Conservation (phyloP, 2,113 vertebrate genomes). For the Apodemus speciosus region DNA sequence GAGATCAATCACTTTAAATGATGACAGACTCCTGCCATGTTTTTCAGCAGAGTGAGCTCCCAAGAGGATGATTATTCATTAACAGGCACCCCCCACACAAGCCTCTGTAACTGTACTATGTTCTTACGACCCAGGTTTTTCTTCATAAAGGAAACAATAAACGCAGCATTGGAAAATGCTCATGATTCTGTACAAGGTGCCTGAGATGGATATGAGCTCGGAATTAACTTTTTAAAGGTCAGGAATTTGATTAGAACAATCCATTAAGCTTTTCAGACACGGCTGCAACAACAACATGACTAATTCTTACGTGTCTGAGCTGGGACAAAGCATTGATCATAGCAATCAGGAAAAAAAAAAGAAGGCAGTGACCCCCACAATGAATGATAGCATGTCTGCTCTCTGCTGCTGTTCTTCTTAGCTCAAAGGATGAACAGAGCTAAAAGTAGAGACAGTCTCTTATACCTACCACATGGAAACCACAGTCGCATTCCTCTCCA, state of each 20-base stretch:
- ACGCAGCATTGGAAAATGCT: not conserved
- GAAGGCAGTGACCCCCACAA: not conserved
- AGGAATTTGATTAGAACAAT: slow-evolving; percentile 52
- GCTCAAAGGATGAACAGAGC: not conserved
- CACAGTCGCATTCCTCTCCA: slow-evolving; percentile 98
- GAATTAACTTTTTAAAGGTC: slow-evolving; percentile 54
- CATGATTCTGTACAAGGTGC: slow-evolving; percentile 20
- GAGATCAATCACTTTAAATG: slow-evolving; percentile 4
- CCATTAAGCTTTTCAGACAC: slow-evolving; percentile 39
- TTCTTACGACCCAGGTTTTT: not conserved
- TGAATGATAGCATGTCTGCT: not conserved
- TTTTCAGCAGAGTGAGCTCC: not conserved
- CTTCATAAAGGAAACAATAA: slow-evolving; percentile 14
- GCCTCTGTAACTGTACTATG: not conserved
- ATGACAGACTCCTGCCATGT: not conserved
- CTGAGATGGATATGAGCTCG: not conserved
- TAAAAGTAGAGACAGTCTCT: slow-evolving; percentile 36
- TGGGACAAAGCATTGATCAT: slow-evolving; percentile 36
- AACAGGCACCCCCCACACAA: not conserved
- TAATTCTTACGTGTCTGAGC: slow-evolving; percentile 18
- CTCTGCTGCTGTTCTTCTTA: not conserved
- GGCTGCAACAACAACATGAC: not conserved
- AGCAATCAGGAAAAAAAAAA: not conserved
- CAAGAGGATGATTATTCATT: not conserved
- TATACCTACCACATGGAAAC: slow-evolving; percentile 90